Evolutionary conservation across 2,797 vertebrate genomes (phyloP).

Genomic region (Lepilemur ruficaudatus): DNA sequence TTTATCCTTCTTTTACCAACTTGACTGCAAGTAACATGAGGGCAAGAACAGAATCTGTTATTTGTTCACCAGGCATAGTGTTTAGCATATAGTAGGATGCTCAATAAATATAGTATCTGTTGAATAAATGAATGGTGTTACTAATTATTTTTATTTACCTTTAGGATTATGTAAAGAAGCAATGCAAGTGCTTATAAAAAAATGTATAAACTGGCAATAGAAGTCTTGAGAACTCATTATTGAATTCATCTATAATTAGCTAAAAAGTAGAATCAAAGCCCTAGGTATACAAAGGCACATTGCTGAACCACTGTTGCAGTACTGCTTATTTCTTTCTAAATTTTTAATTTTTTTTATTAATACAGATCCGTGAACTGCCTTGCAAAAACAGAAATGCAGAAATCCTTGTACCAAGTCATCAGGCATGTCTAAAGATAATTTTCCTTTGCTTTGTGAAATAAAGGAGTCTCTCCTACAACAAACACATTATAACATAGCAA

Average conservation of each 20-base stretch:
- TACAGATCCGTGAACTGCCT: slow-evolving; percentile 40
- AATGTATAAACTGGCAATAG: slow-evolving; percentile 46
- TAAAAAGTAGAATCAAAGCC: slow-evolving; percentile 56
- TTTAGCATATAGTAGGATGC: background rate
- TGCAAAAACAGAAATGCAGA: background rate
- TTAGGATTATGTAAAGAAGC: slow-evolving; percentile 56
- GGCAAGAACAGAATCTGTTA: background rate
- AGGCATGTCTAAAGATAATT: background rate
- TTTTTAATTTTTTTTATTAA: slow-evolving; percentile 12
- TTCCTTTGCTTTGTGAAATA: background rate
- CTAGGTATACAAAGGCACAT: slow-evolving; percentile 44
- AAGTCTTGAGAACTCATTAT: slow-evolving; percentile 66
- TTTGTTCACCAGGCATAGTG: background rate
- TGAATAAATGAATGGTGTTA: slow-evolving; percentile 46
- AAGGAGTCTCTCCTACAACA: background rate
- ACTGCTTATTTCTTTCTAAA: background rate
- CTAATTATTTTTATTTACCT: slow-evolving; percentile 72
- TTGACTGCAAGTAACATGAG: background rate
- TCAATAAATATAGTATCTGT: background rate
- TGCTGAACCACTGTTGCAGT: slow-evolving; percentile 30
- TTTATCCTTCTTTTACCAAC: background rate
- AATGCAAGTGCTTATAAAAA: slow-evolving; percentile 55
- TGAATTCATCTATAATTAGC: slow-evolving; percentile 56
- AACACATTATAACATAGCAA: background rate
- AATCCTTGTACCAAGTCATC: background rate